Evolutionary conservation across 1,140 invertebrate species (phyloP).

Genomic region (Hylaeus volcanicus): DNA sequence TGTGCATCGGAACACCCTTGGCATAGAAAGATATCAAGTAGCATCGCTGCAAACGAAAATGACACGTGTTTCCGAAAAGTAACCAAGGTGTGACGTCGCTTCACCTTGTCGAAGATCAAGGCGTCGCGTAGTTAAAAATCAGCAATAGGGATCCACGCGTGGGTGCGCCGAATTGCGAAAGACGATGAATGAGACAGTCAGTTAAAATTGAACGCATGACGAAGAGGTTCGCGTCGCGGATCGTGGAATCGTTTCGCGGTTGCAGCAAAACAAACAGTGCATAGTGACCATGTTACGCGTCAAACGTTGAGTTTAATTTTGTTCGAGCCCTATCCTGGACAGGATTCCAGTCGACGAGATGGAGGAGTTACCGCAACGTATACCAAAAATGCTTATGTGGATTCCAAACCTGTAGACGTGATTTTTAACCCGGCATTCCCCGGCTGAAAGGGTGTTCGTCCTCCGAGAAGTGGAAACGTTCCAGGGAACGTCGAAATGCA

Average conservation of each 20-base stretch:
- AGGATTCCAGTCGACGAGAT: neutral
- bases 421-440: neutral
- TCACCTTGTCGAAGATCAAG: constrained; percentile 43
- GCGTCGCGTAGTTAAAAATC: constrained; percentile 27
- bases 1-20: too few relatives aligned
- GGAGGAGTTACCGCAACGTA: too few relatives aligned
- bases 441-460: neutral
- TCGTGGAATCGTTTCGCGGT: constrained; percentile 12
- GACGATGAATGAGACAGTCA: constrained; percentile 51
- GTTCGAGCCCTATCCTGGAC: neutral
- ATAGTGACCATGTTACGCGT: constrained; percentile 25
- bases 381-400: too few relatives aligned
- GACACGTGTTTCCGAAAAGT: neutral
- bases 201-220: constrained; percentile 59
- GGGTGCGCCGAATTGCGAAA: constrained; percentile 25
- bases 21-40: neutral
- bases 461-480: neutral
- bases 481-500: constrained; percentile 41
- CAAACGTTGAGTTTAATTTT: constrained; percentile 28
- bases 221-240: constrained; percentile 27
- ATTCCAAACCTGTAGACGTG: too few relatives aligned
- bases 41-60: neutral
- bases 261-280: constrained; percentile 50
- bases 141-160: neutral
- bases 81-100: neutral